Evolutionary conservation across 2,113 vertebrate species (phyloP).

Genomic region (Grammomys surdaster): DNA sequence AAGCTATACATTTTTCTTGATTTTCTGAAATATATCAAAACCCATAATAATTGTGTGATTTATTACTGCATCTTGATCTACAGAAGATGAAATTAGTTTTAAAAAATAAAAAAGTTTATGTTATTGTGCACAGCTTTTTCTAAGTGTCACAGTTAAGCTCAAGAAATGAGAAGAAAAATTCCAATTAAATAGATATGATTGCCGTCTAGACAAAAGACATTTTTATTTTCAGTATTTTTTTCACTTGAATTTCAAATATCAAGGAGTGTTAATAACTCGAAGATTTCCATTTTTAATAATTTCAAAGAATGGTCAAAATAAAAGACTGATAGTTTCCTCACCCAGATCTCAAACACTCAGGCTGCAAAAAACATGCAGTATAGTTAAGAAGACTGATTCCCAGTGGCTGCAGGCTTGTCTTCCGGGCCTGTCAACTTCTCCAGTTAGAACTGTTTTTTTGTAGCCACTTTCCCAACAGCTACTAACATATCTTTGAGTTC

Average conservation of each 20-base stretch:
- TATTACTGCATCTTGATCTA: constrained; percentile 52
- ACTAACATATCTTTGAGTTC: neutral
- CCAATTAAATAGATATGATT: constrained; percentile 57
- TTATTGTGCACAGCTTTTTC: neutral
- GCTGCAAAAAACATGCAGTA: neutral
- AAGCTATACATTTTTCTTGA: neutral
- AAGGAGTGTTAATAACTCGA: constrained; percentile 21
- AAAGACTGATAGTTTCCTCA: neutral
- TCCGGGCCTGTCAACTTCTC: neutral
- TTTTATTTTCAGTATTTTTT: constrained; percentile 47
- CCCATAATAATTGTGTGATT: neutral
- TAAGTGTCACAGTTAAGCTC: constrained; percentile 48
- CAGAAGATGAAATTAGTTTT: constrained; percentile 38
- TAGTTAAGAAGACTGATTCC: neutral
- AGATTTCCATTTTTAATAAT: constrained; percentile 59
- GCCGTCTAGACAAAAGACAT: constrained; percentile 15
- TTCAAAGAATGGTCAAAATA: constrained; percentile 48
- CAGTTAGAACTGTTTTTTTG: neutral
- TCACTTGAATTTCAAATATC: constrained; percentile 65
- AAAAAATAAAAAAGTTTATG: neutral
- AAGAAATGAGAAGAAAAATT: constrained; percentile 30
- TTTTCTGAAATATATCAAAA: constrained; percentile 58
- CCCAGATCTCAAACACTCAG: neutral
- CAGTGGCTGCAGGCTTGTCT: neutral
- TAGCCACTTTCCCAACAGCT: neutral